Evolutionary conservation across 2,888 invertebrate species (phyloP).

Genomic region (Drosophila dives): DNA sequence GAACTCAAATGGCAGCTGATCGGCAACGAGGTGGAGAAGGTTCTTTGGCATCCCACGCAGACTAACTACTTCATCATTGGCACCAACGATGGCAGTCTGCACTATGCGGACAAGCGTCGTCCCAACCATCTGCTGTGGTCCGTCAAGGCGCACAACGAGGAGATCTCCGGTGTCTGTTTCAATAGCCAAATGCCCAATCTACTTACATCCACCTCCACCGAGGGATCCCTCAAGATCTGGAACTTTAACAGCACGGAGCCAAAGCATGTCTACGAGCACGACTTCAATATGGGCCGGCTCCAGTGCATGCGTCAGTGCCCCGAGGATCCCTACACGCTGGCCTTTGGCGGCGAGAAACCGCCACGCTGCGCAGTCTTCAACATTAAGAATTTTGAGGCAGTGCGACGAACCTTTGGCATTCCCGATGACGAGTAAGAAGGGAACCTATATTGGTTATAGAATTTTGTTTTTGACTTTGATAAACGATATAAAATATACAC

Average conservation of each 20-base stretch:
- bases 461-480: conserved; percentile 3
- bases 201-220: conserved; percentile 91
- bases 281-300: conserved; percentile 89
- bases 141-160: conserved; percentile 91
- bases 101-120: conserved; percentile 90
- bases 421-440: conserved; percentile 55
- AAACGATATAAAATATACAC: background rate
- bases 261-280: conserved; percentile 84
- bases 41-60: conserved; percentile 93
- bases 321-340: conserved; percentile 92
- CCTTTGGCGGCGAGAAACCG: conserved; percentile 94
- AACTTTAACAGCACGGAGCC: conserved; percentile 86
- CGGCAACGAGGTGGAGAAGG: conserved; percentile 94
- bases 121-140: conserved; percentile 89
- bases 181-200: conserved; percentile 91
- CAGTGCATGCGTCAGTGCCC: conserved; percentile 91
- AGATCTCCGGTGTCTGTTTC: conserved; percentile 92
- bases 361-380: conserved; percentile 88
- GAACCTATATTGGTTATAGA: background rate
- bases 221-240: conserved; percentile 95
- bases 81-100: conserved; percentile 88
- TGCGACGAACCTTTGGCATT: conserved; percentile 80
- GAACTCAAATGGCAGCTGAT: conserved; percentile 88
- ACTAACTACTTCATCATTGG: conserved; percentile 90
- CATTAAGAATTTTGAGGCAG: conserved; percentile 84